These are phyloP conservation scores for Leucoraja erinaceus DNA, from an alignment of 2,113 vertebrate species.

Conservation along the genomic window DNA sequence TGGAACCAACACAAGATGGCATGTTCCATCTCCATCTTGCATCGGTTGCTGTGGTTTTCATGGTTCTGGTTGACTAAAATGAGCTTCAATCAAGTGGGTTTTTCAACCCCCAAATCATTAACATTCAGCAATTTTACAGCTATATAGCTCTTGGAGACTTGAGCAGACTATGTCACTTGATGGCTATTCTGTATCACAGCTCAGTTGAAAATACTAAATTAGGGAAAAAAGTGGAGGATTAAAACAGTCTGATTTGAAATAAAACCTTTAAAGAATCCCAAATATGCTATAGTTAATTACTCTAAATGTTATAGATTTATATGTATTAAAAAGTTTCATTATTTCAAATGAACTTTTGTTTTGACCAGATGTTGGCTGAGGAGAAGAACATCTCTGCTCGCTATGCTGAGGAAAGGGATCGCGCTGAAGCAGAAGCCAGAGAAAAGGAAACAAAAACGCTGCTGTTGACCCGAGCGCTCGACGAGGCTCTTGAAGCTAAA, in stretches of 20 bases:
- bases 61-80: background rate
- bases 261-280: background rate
- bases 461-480: slow-evolving; percentile 78
- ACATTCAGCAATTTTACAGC: background rate
- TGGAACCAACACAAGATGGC: no score
- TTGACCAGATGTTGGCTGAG: slow-evolving; percentile 80
- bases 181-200: background rate
- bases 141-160: background rate
- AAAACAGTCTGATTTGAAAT: background rate
- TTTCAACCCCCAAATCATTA: background rate
- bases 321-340: no score
- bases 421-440: slow-evolving; percentile 84
- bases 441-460: slow-evolving; percentile 95
- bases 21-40: no score
- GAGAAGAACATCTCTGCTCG: slow-evolving; percentile 89
- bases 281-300: background rate
- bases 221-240: background rate
- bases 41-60: no score
- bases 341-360: background rate
- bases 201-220: background rate
- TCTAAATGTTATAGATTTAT: no score
- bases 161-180: background rate
- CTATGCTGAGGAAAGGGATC: slow-evolving; percentile 85
- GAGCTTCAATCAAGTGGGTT: background rate
- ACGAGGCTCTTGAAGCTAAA: slow-evolving; percentile 86